Evolutionary conservation across 2,113 vertebrate genomes (phyloP).

Genomic region (Vulpes vulpes): DNA sequence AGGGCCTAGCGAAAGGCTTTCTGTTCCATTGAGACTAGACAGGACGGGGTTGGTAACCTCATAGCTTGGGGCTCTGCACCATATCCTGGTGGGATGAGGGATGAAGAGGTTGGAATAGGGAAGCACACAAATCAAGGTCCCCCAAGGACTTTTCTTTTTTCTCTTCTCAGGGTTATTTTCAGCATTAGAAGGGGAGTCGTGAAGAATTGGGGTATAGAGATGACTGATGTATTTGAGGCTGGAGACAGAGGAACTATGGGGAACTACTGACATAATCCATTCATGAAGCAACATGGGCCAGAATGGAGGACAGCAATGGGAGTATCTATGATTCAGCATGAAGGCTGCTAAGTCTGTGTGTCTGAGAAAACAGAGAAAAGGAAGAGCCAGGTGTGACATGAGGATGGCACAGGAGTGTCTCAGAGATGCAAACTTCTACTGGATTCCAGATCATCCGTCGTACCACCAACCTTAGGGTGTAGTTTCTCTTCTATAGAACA

Average conservation of each 20-base stretch:
- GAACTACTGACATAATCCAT: not conserved
- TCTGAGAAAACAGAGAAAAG: not conserved
- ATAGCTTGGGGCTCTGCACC: rapidly evolving
- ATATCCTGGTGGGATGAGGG: not conserved
- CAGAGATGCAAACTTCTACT: not conserved
- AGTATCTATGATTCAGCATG: not conserved
- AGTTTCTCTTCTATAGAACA: not conserved
- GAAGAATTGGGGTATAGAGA: not conserved
- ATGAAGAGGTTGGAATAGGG: not conserved
- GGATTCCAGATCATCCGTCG: not conserved
- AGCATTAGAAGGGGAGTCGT: not conserved
- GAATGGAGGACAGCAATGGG: no score
- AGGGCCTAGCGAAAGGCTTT: not conserved
- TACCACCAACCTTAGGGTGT: not conserved
- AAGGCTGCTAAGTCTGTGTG: not conserved
- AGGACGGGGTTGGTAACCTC: not conserved
- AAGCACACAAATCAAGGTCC: not conserved
- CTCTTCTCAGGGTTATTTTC: not conserved
- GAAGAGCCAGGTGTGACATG: not conserved
- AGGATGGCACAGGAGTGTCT: not conserved
- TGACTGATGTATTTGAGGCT: not conserved
- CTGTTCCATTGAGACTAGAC: not conserved
- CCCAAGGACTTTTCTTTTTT: not conserved
- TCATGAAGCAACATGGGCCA: no score
- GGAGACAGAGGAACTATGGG: not conserved